A percentile compares a stretch with the other conserved stretches of the same genome.
Conservation (phyloP, 2,888 invertebrate species). For the Margaritifera margaritifera region DNA sequence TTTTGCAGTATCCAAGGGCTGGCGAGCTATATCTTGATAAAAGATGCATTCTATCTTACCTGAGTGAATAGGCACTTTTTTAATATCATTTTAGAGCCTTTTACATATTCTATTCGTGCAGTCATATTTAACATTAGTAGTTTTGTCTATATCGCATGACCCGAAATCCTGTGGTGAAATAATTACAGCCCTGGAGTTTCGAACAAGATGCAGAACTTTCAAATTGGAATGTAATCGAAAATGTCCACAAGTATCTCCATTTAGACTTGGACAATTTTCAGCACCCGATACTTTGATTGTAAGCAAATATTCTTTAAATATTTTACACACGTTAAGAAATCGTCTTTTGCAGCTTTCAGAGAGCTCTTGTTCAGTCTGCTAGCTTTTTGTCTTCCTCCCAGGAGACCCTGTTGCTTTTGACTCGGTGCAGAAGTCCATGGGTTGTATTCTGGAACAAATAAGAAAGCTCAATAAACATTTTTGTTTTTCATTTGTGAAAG, state of each 20-base stretch:
- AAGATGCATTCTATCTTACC: not conserved
- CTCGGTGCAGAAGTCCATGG: no score
- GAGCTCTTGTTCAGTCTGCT: no score
- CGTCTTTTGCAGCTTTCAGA: no score
- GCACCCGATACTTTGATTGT: not conserved
- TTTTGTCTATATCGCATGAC: no score
- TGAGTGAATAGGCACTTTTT: not conserved
- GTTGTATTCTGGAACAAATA: no score
- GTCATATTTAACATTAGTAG: not conserved
- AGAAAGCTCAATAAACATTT: no score
- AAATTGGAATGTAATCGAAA: slow-evolving; percentile 1
- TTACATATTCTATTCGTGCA: slow-evolving; percentile 3
- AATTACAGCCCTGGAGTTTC: not conserved
- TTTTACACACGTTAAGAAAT: no score
- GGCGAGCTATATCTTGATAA: slow-evolving; percentile 3
- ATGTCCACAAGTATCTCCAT: not conserved
- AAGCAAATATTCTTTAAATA: no score
- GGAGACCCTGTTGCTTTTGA: no score
- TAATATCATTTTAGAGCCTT: not conserved
- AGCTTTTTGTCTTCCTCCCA: no score
- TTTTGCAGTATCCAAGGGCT: slow-evolving; percentile 1
- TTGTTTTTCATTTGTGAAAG: no score
- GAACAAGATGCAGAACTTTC: slow-evolving; percentile 7
- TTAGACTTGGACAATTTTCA: not conserved
- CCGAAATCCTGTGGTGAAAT: no score